These are phyloP conservation scores for Stenurella melanura DNA, from an alignment of 2,888 invertebrate species.

Conservation along the genomic window DNA sequence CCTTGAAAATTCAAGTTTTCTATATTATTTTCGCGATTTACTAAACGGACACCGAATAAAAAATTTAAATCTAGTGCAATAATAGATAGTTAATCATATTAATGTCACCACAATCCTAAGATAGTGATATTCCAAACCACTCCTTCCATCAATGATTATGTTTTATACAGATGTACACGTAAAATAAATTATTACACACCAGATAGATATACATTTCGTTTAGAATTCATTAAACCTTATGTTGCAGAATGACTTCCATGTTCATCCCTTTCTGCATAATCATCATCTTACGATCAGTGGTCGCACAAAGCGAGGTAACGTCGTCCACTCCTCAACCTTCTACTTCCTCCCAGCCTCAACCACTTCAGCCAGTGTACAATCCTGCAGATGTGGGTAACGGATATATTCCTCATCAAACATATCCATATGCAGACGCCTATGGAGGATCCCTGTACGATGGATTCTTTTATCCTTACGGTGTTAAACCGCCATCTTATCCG, in stretches of 20 bases:
- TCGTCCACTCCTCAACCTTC: neutral
- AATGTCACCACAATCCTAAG: too few species aligned
- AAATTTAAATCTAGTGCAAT: too few species aligned
- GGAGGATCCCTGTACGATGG: conserved; percentile 23
- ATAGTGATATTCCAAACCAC: too few species aligned
- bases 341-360: neutral
- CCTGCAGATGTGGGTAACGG: conserved; percentile 4
- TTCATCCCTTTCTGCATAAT: neutral
- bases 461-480: conserved; percentile 14
- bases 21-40: too few species aligned
- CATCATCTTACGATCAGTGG: neutral
- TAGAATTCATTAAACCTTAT: neutral
- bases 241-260: conserved; percentile 8
- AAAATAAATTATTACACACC: too few species aligned
- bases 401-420: conserved; percentile 19
- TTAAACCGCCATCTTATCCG: neutral
- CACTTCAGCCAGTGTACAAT: conserved; percentile 29
- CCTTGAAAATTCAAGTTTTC: too few species aligned
- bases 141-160: too few species aligned
- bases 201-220: neutral
- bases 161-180: neutral
- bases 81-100: too few species aligned
- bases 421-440: conserved; percentile 21
- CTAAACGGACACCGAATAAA: too few species aligned
- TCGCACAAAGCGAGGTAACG: neutral